Conservation (phyloP, 2,797 vertebrate species). For the Telmatherina bonti region DNA sequence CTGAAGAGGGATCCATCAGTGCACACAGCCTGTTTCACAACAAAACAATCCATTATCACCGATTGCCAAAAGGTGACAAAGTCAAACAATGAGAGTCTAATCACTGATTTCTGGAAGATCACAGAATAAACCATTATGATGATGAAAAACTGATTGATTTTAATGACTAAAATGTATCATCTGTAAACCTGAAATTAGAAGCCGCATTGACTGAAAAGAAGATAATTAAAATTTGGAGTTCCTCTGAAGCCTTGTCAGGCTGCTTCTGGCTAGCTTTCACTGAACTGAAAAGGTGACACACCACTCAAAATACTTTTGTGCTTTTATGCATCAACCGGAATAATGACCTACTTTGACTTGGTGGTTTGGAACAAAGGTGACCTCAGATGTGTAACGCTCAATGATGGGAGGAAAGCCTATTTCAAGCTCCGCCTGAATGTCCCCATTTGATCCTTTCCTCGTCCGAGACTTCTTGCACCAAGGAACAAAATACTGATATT, state of each 20-base stretch:
- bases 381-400: constrained; percentile 83
- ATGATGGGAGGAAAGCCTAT: constrained; percentile 85
- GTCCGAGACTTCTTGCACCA: constrained; percentile 86
- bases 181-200: too few species aligned
- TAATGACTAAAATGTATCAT: too few species aligned
- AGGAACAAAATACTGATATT: constrained; percentile 86
- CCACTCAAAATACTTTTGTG: background rate
- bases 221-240: background rate
- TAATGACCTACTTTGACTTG: constrained; percentile 80
- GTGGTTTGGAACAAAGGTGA: constrained; percentile 81
- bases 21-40: constrained; percentile 81
- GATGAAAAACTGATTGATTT: background rate
- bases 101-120: background rate
- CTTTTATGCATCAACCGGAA: background rate
- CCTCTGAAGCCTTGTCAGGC: too few species aligned
- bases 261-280: too few species aligned
- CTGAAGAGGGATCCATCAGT: constrained; percentile 83
- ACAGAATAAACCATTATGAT: background rate
- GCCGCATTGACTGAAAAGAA: too few species aligned
- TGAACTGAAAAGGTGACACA: background rate
- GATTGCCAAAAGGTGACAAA: background rate
- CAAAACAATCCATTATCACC: constrained; percentile 6
- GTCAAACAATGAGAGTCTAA: background rate
- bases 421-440: constrained; percentile 75
- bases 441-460: constrained; percentile 51